Evolutionary conservation across 92 coral and sea anemone species (phyloP).

Genomic region (Phenganax stokvisi): DNA sequence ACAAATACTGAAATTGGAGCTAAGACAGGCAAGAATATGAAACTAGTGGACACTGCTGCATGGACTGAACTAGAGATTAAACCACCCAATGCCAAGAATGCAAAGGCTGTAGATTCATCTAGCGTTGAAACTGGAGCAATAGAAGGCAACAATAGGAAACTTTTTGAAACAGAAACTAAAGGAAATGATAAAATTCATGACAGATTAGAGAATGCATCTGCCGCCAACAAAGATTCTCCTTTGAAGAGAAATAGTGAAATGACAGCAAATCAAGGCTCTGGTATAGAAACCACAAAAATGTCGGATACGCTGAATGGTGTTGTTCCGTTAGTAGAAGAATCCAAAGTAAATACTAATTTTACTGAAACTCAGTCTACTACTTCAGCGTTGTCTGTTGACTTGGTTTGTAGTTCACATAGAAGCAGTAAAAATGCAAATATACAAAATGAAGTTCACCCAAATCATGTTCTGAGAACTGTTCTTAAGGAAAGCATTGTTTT

Average conservation of each 20-base stretch:
- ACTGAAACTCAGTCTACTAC: background rate
- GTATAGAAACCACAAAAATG: background rate
- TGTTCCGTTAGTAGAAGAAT: background rate
- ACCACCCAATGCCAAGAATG: background rate
- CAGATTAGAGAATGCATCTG: no score
- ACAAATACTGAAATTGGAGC: no score
- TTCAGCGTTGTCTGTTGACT: conserved; percentile 11
- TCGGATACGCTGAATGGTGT: background rate
- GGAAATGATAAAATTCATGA: no score
- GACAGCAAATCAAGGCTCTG: no score
- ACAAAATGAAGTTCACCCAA: conserved; percentile 5
- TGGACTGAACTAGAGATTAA: background rate
- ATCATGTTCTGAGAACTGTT: background rate
- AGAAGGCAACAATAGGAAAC: background rate
- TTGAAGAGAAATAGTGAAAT: background rate
- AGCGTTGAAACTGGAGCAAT: background rate
- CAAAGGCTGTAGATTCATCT: background rate
- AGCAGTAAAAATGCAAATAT: background rate
- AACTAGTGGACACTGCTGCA: background rate
- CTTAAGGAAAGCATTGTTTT: background rate
- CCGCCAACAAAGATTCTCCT: background rate
- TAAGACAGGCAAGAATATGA: background rate
- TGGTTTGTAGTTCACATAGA: background rate
- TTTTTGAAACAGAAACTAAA: no score
- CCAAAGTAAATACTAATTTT: background rate